Evolutionary conservation across 2,113 vertebrate species (phyloP).

Genomic region (Equus przewalskii): DNA sequence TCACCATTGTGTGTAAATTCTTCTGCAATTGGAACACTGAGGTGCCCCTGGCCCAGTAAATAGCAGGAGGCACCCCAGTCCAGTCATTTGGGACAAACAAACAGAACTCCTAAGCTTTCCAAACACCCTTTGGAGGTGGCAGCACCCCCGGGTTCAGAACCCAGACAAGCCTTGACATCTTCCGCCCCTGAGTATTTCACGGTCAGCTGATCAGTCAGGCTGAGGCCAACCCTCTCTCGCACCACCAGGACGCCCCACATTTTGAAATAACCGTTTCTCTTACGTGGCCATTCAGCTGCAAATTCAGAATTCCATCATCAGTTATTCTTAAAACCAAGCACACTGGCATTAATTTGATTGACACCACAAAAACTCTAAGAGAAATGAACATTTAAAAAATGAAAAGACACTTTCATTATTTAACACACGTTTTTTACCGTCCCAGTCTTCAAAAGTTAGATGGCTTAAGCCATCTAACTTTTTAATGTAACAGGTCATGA

Average conservation of each 20-base stretch:
- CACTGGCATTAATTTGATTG: background rate
- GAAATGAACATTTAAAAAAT: slow-evolving; percentile 73
- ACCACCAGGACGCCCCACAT: background rate
- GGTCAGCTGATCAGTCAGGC: slow-evolving; percentile 8
- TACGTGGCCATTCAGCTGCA: background rate
- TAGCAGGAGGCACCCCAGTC: background rate
- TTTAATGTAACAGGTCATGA: slow-evolving; percentile 68
- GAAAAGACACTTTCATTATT: slow-evolving; percentile 68
- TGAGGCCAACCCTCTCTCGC: background rate
- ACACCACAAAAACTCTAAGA: slow-evolving; percentile 44
- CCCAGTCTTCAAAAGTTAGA: slow-evolving; percentile 64
- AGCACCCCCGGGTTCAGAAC: background rate
- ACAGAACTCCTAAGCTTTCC: slow-evolving; percentile 35
- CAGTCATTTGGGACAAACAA: background rate
- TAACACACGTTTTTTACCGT: slow-evolving; percentile 71
- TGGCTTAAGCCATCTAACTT: slow-evolving; percentile 70
- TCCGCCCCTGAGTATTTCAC: background rate
- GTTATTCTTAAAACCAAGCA: slow-evolving; percentile 52
- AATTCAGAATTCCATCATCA: slow-evolving; percentile 23
- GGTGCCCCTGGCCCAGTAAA: background rate
- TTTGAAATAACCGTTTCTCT: slow-evolving; percentile 29
- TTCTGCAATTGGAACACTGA: background rate
- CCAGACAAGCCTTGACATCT: slow-evolving; percentile 45
- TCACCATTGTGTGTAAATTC: background rate
- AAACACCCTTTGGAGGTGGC: background rate